Conservation (phyloP, 2,113 vertebrate species). For the Mirza zaza region DNA sequence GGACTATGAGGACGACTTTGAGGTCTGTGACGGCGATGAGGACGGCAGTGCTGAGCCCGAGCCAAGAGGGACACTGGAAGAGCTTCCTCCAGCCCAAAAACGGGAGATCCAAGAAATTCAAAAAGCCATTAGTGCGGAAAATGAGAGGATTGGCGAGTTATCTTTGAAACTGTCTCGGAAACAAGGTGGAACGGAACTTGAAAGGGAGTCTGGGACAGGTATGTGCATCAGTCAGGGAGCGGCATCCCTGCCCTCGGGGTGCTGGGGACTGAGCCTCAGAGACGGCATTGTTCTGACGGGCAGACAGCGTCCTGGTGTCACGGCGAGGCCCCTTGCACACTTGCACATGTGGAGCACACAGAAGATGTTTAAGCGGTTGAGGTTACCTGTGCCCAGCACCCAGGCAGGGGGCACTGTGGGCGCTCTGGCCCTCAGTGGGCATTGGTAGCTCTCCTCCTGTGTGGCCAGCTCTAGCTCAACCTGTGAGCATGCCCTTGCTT, state of each 20-base stretch:
- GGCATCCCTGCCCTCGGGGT: no score
- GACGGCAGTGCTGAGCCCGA: constrained; percentile 7
- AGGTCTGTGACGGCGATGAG: constrained; percentile 85
- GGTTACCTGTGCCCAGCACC: no score
- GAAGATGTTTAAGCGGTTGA: no score
- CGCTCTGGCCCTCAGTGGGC: neutral
- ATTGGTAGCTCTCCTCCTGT: accelerated
- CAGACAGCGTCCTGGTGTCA: neutral
- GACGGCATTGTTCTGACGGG: neutral
- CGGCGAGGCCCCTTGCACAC: no score
- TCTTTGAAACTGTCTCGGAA: constrained; percentile 75
- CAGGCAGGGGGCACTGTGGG: neutral
- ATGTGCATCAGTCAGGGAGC: neutral
- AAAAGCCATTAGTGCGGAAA: constrained; percentile 94
- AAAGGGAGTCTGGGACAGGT: constrained; percentile 75
- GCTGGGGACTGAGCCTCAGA: neutral
- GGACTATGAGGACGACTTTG: constrained; percentile 98
- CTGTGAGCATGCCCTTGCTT: no score
- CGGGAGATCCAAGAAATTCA: constrained; percentile 92
- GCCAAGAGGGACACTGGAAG: constrained; percentile 55
- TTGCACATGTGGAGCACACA: no score
- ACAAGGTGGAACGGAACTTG: constrained; percentile 52
- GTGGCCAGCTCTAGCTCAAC: neutral
- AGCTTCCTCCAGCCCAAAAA: constrained; percentile 76
- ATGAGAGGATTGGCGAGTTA: constrained; percentile 85